phyloP scores from a whole-genome alignment of 2,797 vertebrate genomes.

The Takifugu rubripes region DNA sequence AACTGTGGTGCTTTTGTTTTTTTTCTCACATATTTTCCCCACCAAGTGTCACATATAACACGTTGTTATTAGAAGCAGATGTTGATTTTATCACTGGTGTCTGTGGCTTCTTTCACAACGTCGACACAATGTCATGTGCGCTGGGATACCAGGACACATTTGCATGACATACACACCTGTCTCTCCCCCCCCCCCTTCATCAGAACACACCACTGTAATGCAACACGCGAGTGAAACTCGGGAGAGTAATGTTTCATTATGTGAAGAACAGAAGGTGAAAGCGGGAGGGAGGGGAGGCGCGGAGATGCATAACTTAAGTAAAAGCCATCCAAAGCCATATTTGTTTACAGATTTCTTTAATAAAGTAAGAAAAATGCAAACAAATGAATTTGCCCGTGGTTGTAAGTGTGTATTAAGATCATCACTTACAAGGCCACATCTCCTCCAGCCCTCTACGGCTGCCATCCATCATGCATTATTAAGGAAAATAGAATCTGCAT shows the following conservation, averaged over 20 bases:
- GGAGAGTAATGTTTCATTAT: slow-evolving; percentile 69
- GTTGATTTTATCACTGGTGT: slow-evolving; percentile 67
- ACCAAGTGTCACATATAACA: slow-evolving; percentile 72
- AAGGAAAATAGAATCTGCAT: slow-evolving; percentile 72
- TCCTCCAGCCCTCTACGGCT: slow-evolving; percentile 56
- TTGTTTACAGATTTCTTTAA: slow-evolving; percentile 71
- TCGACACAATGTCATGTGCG: slow-evolving; percentile 66
- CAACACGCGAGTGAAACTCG: slow-evolving; percentile 56
- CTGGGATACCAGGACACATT: slow-evolving; percentile 59
- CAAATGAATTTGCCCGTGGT: slow-evolving; percentile 72
- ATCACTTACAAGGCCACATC: slow-evolving; percentile 70
- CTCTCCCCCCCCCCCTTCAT: slow-evolving; percentile 30
- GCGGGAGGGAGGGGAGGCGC: slow-evolving; percentile 36
- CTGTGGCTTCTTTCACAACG: slow-evolving; percentile 61
- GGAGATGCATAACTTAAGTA: slow-evolving; percentile 68
- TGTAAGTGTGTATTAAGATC: slow-evolving; percentile 71
- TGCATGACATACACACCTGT: slow-evolving; percentile 71
- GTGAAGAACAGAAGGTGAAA: slow-evolving; percentile 67
- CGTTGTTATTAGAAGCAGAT: slow-evolving; percentile 76
- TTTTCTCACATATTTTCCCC: slow-evolving; percentile 42
- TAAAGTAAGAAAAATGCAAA: slow-evolving; percentile 63
- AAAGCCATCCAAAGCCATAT: slow-evolving; percentile 66
- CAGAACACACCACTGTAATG: slow-evolving; percentile 31
- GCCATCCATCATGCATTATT: slow-evolving; percentile 73
- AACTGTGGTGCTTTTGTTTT: slow-evolving; percentile 47